Evolutionary conservation across 2,113 vertebrate genomes (phyloP), one percentile per base, ranked within the genome.

Genomic region (Chaetura pelagica): DNA sequence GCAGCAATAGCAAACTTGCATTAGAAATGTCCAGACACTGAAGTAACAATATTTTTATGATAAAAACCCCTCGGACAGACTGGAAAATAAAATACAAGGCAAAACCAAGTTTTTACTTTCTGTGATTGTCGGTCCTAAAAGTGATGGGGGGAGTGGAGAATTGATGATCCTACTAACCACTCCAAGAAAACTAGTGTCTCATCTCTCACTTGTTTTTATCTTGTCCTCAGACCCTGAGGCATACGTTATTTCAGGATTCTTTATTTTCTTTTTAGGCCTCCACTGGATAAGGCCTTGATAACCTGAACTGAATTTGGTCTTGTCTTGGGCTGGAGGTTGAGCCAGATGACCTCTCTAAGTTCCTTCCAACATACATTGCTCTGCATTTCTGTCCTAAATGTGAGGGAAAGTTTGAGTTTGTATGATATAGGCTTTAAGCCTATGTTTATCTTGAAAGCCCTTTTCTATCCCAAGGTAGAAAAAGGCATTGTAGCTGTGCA

Each of bases 201-300:
- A 9, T 42, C 6, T 83, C 34, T 87, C 78, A 14, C 38, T 38
- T 38, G 10, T 66, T 94, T 83, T 57, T 35, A 77, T 42, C 42
- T 1, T 38, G 3, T 10, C 2, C 15, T 3, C 6, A 46, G 46
- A 46, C 15, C 54, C 29, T 19, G 12, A 9, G 10, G 4, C 26
- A 44, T 59, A 42, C 46, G 74, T 87, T 87, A 20, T 71, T 27
- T 87, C 69, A 72, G 46, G 48, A 75, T 34, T 22, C 10, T 54
- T 61, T 79, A 35, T 15, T n/a, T 64, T 67, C 13, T 44, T 90
- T 86, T 71, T 23, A 52, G n/a, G 61, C 58, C 3, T 86, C 35
- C 13, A 6, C 30, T 38, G 27, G 49, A 30, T 69, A 57, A 69
- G 59, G 4, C 8, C 22, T 20, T 66, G 6, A 76, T 49, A 58